These are phyloP conservation scores for Anarrhichthys ocellatus DNA, from an alignment of 2,113 vertebrate genomes.

Conservation along the genomic window DNA sequence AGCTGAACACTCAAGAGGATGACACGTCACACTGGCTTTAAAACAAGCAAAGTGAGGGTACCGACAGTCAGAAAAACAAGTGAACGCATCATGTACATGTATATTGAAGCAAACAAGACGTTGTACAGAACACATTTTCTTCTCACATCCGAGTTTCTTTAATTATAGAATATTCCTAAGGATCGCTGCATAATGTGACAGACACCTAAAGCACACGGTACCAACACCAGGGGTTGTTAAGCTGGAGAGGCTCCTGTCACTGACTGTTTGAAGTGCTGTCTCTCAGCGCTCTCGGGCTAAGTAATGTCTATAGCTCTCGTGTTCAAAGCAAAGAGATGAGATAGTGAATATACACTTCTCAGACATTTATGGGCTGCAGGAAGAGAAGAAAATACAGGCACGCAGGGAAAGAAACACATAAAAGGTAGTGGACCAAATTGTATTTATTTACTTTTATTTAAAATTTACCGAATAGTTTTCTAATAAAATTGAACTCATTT, in stretches of 20 bases:
- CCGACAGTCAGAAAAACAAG: not conserved
- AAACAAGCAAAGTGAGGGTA: not conserved
- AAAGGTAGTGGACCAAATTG: not conserved
- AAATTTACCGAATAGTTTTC: no score
- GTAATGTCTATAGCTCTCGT: slow-evolving; percentile 18
- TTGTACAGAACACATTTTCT: not conserved
- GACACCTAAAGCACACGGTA: slow-evolving; percentile 3
- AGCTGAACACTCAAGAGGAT: not conserved
- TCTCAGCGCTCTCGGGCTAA: slow-evolving; percentile 27
- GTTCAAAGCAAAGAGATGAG: slow-evolving; percentile 35
- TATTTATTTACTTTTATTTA: not conserved
- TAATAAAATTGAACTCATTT: not conserved
- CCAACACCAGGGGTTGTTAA: not conserved
- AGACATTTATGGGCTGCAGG: not conserved
- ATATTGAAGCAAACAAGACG: not conserved
- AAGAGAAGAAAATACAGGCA: not conserved
- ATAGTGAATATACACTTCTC: slow-evolving; percentile 5
- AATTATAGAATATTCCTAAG: slow-evolving; percentile 14
- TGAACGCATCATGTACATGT: not conserved
- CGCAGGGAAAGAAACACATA: not conserved
- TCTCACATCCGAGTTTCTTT: not conserved
- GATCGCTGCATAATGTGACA: slow-evolving; percentile 1
- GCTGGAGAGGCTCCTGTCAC: not conserved
- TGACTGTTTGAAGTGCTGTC: slow-evolving; percentile 42
- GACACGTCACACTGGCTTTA: not conserved